These are phyloP conservation scores for Xiphophorus maculatus DNA, from an alignment of 2,113 vertebrate genomes.

Conservation along the genomic window DNA sequence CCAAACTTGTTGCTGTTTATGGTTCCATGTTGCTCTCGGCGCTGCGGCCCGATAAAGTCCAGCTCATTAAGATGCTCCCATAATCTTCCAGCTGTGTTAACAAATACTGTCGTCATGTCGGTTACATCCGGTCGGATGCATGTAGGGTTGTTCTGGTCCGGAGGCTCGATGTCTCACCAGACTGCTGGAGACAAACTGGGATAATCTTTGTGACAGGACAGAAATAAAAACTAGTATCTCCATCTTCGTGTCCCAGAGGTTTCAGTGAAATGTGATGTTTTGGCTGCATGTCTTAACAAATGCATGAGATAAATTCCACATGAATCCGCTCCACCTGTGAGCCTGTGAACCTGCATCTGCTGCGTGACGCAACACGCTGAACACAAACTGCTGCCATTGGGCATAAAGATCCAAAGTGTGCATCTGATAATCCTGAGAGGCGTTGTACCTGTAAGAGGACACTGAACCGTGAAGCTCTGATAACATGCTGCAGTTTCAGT, in stretches of 20 bases:
- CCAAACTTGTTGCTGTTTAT: conserved; percentile 30
- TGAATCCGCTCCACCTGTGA: background rate
- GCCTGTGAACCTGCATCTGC: background rate
- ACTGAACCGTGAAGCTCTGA: background rate
- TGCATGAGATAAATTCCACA: background rate
- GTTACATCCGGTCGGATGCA: background rate
- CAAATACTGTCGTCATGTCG: background rate
- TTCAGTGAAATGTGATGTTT: background rate
- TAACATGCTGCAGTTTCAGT: background rate
- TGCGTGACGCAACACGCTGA: background rate
- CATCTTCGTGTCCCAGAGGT: background rate
- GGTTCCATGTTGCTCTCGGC: background rate
- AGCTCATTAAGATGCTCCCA: background rate
- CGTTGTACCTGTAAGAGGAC: background rate
- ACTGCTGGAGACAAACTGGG: background rate
- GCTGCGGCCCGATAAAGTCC: background rate
- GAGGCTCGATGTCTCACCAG: background rate
- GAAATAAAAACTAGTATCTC: background rate
- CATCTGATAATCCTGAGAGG: background rate
- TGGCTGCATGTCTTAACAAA: too few relatives aligned
- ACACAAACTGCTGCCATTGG: background rate
- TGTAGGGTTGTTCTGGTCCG: background rate
- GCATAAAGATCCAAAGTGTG: too few relatives aligned
- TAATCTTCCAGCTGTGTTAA: background rate
- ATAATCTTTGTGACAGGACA: background rate